Evolutionary conservation across 2,888 invertebrate species (phyloP).

Genomic region (Ochropleura plecta): DNA sequence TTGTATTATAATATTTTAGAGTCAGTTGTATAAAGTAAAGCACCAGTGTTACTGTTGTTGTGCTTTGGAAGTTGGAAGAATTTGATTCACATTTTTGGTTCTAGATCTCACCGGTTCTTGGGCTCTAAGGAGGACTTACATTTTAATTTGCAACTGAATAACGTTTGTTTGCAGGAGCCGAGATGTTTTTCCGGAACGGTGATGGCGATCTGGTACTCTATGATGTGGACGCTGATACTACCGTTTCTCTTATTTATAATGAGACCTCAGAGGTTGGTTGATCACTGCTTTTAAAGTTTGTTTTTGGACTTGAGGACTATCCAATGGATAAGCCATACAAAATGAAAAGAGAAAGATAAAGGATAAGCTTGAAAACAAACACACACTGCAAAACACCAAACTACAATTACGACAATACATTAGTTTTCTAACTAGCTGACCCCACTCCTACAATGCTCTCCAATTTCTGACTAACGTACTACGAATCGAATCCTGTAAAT

Average conservation of each 20-base stretch:
- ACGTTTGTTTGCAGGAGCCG: conserved; percentile 89
- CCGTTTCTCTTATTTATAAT: conserved; percentile 84
- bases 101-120: neutral
- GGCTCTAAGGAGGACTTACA: neutral
- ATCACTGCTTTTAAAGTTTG: neutral
- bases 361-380: neutral
- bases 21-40: neutral
- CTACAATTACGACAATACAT: too few relatives aligned
- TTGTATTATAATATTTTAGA: neutral
- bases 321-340: neutral
- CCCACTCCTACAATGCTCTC: neutral
- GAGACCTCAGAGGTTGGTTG: conserved; percentile 81
- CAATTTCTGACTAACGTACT: neutral
- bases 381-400: neutral
- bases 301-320: neutral
- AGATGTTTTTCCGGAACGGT: conserved; percentile 91
- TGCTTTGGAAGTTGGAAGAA: neutral
- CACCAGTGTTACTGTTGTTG: neutral
- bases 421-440: neutral
- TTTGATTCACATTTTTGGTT: neutral
- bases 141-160: neutral
- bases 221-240: conserved; percentile 83
- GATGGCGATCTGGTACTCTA: conserved; percentile 90
- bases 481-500: neutral
- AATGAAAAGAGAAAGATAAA: neutral